These are phyloP conservation scores for Resseliella maxima DNA, from an alignment of 2,888 invertebrate genomes.

Conservation along the genomic window DNA sequence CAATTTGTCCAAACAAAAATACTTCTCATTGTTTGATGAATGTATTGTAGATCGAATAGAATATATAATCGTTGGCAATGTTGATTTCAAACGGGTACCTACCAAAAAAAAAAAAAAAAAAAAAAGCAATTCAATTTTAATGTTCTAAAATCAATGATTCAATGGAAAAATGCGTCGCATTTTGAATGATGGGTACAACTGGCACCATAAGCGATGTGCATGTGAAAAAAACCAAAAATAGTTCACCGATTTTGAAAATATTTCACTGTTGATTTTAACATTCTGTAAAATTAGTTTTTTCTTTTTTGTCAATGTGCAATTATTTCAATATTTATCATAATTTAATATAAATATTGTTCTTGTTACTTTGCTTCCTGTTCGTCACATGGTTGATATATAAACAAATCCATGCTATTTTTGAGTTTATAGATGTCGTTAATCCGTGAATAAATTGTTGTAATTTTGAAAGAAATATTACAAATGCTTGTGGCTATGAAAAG, in stretches of 20 bases:
- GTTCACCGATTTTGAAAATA: background rate
- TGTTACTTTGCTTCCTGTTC: background rate
- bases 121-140: background rate
- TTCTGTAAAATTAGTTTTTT: background rate
- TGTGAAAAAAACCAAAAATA: background rate
- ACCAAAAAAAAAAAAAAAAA: background rate
- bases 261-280: background rate
- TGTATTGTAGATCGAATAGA: background rate
- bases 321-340: background rate
- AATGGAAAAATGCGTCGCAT: background rate
- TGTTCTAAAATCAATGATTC: background rate
- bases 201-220: background rate
- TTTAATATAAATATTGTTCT: background rate
- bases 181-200: background rate
- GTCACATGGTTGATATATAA: background rate
- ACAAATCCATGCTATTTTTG: background rate
- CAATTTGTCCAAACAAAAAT: background rate
- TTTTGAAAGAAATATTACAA: background rate
- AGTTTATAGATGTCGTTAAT: background rate
- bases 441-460: background rate
- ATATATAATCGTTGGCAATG: background rate
- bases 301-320: background rate
- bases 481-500: constrained; percentile 12
- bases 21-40: background rate
- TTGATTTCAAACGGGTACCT: background rate